A percentile compares a stretch with the other conserved stretches of the same genome.
These are phyloP conservation scores for Eurosta solidaginis DNA, from an alignment of 1,140 invertebrate species.

Conservation along the genomic window DNA sequence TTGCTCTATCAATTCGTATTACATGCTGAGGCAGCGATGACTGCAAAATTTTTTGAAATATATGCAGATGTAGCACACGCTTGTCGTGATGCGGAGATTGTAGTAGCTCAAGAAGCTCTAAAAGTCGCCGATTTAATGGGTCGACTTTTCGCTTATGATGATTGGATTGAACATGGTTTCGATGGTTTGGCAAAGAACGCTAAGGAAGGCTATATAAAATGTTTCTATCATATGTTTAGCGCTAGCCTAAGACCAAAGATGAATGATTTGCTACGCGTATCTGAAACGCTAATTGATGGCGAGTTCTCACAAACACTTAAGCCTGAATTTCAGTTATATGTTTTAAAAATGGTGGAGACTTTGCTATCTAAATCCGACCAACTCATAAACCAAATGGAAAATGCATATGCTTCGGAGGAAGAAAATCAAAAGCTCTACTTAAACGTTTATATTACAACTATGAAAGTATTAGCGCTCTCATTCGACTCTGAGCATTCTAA, in stretches of 20 bases:
- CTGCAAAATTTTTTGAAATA: conserved; percentile 64
- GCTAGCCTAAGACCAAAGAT: conserved; percentile 67
- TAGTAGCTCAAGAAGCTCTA: conserved; percentile 43
- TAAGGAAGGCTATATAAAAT: conserved; percentile 48
- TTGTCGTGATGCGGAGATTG: conserved; percentile 49
- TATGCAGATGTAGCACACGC: conserved; percentile 61
- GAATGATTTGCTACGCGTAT: conserved; percentile 53
- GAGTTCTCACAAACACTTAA: conserved; percentile 58
- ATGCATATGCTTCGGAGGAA: not conserved
- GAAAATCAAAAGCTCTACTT: conserved; percentile 35
- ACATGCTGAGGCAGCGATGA: conserved; percentile 72
- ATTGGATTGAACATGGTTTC: conserved; percentile 52
- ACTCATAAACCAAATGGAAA: not conserved
- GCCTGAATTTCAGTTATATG: conserved; percentile 26
- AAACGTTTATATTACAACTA: conserved; percentile 40
- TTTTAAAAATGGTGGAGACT: conserved; percentile 38
- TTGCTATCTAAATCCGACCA: conserved; percentile 41
- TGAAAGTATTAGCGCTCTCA: conserved; percentile 47
- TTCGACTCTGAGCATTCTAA: conserved; percentile 29
- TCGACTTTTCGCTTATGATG: conserved; percentile 44
- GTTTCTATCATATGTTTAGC: conserved; percentile 64
- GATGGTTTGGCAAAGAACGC: conserved; percentile 48
- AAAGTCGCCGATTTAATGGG: conserved; percentile 55
- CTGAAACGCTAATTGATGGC: conserved; percentile 47
- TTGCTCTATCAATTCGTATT: conserved; percentile 71